Conservation (phyloP, 2,113 vertebrate genomes). For the Myiagra hebetior region DNA sequence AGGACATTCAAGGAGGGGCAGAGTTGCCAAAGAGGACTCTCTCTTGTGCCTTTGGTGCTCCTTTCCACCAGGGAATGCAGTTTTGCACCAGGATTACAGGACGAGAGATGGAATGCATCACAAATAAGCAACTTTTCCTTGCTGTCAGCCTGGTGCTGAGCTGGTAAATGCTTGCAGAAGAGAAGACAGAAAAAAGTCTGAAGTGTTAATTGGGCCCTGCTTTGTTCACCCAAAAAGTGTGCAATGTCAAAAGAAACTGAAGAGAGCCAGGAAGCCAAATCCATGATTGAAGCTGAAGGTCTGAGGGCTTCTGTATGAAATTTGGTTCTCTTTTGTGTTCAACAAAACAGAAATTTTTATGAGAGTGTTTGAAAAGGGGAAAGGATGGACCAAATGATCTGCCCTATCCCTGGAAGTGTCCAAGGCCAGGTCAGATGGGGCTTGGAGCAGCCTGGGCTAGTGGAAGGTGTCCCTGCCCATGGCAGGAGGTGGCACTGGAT, state of each 20-base stretch:
- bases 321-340: not conserved
- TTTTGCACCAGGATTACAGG: not conserved
- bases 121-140: not conserved
- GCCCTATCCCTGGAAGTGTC: not conserved
- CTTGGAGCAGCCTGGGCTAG: rapidly evolving
- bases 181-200: not conserved
- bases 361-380: not conserved
- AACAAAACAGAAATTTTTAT: not conserved
- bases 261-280: not conserved
- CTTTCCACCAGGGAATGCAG: not conserved
- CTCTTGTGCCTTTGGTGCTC: not conserved
- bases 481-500: not conserved
- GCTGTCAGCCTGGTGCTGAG: not conserved
- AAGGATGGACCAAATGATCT: not conserved
- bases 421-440: rapidly evolving
- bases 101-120: not conserved
- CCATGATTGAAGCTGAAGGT: not conserved
- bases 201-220: not conserved
- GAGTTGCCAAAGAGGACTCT: not conserved
- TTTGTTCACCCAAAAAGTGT: not conserved
- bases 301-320: not conserved
- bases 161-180: not conserved
- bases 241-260: not conserved
- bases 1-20: not conserved
- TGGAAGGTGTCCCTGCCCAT: not conserved